Evolutionary conservation across 2,113 vertebrate genomes (phyloP).

Genomic region (Psammodynastes pulverulentus): DNA sequence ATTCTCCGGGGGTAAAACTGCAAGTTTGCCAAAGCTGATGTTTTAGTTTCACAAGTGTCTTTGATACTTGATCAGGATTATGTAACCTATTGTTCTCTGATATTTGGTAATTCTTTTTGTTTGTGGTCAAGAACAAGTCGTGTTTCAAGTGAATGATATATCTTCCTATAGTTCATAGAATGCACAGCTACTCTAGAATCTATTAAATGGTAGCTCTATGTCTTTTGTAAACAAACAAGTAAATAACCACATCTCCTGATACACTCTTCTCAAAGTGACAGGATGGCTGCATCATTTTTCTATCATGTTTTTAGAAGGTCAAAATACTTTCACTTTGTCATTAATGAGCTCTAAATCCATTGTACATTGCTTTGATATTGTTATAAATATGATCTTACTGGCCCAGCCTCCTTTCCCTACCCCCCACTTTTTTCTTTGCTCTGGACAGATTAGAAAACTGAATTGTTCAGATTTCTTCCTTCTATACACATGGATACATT

Average conservation of each 20-base stretch:
- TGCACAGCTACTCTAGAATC: not conserved
- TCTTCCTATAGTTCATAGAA: not conserved
- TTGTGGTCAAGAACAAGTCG: not conserved
- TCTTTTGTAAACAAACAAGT: not conserved
- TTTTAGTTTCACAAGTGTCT: not conserved
- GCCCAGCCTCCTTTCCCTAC: not conserved
- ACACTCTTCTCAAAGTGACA: not conserved
- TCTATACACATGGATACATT: not conserved
- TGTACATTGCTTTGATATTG: not conserved
- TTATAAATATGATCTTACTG: not conserved
- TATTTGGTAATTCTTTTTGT: not conserved
- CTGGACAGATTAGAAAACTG: not conserved
- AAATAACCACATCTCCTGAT: not conserved
- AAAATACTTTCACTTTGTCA: not conserved
- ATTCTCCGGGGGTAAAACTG: not conserved
- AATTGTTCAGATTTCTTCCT: not conserved
- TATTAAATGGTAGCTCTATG: not conserved
- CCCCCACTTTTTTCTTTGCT: not conserved
- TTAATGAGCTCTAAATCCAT: not conserved
- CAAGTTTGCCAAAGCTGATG: not conserved
- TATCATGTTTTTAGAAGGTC: not conserved
- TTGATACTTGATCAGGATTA: not conserved
- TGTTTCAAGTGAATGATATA: too few species aligned
- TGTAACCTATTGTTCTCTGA: not conserved
- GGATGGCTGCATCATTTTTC: not conserved